Base-by-base conservation (phyloP, 2,113 vertebrate genomes). In the Paramisgurnus dabryanus region DNA sequence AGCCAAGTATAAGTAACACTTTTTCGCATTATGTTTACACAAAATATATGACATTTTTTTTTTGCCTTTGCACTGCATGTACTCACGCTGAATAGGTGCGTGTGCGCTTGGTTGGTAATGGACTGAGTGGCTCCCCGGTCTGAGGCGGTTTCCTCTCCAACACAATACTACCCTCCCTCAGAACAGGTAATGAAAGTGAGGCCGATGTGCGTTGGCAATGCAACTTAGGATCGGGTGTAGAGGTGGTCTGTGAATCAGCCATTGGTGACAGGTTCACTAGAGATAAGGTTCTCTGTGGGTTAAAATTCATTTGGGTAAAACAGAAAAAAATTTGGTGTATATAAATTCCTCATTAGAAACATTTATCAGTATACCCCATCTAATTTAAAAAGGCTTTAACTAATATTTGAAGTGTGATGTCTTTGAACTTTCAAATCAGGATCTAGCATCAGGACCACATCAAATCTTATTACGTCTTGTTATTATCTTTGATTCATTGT, bases 31-130 rank as follows among this genome's bases (percentile, higher is more conserved):
- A 17, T 17, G 1, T 34, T 34, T 34, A 34, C 8, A 50, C 12
- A 11, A 68, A 10, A 34, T 13, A 15, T 47, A 22, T 49, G 1
- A 27, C 8, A 39, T 49, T 27, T 9, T 47, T 9, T 47, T 22
- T 75, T 3, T 47, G 39, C 69, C 27, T 34, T 45, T 45, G 6
- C 53, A 65, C 4, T 45, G 53, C 34, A 61, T 3, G 13, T 67
- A 96, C 97, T 96, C 93, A 99, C 98, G 97, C 97, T 0, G 98
- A 99, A 84, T 98, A 99, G 0, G 98, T 98, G 86, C 98, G 94
- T 84, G 96, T 99, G 85, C 98, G 95, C 72, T 98, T 98, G 86
- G 96, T 99, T 81, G 98, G 97, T 83, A 99, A 93, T 0, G 98
- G 98, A 80, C 96, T 98, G 80, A 95, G 97, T 84, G 97, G 93